Evolutionary conservation across 2,113 vertebrate species (phyloP), one percentile per base, ranked within the genome.

Genomic region (Megaceryle maxima): DNA sequence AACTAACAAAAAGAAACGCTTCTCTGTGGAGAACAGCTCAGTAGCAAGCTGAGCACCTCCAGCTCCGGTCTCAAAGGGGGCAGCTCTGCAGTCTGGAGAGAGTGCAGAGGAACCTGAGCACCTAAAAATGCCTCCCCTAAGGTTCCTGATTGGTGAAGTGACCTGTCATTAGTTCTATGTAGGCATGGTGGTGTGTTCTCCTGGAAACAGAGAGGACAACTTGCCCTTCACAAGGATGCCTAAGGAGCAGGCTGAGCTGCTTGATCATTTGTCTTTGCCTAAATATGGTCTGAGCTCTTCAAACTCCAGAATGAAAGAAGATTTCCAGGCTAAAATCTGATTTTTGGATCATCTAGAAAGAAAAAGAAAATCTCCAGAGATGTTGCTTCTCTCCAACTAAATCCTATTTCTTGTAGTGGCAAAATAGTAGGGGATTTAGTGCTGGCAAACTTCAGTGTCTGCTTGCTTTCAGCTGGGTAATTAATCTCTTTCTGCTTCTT

Each of bases 181-280:
- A 28, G 43, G 6, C 11, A 5, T 9, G 17, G 37, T n/a, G 17
- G 7, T 29, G 5, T 26, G 4, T 50, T 56, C 16, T 29, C 33
- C 29, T 43, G 57, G 29, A 79, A 57, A 31, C 19, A 37, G 31
- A 6, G 2, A 37, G 53, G 11, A 11, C 6, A 21, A 6, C 31
- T 39, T 62, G 33, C 0, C 0, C 22, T 53, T 51, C 20, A 15
- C 22, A 39, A 28, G 64, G 24, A 10, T 16, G 1, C 25, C 1
- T 33, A 16, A 44, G 57, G 28, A 57, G 18, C 44, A 43, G 39
- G 41, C 53, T 51, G 31, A 48, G 11, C 20, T 33, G 24, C 62
- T 56, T 18, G 0, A 6, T 17, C 7, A 0, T 43, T 80, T 55
- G 11, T 48, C 53, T 69, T 41, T 74, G 22, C 46, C 51, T 43